phyloP scores from a whole-genome alignment of 2,888 invertebrate species.

The Xanthia togata region DNA sequence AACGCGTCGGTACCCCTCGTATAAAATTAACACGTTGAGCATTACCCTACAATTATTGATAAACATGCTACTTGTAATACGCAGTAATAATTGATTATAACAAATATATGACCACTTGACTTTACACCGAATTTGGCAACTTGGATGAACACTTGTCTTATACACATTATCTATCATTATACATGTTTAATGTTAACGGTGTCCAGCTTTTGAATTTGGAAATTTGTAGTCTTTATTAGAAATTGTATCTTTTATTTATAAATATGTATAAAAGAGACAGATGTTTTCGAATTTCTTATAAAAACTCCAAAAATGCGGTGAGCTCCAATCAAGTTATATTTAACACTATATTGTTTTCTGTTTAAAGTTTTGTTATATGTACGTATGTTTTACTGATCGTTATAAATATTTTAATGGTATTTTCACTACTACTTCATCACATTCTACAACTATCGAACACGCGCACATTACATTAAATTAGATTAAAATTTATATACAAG shows the following conservation, averaged over 20 bases:
- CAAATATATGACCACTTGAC: constrained; percentile 81
- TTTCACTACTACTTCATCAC: constrained; percentile 85
- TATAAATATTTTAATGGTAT: constrained; percentile 77
- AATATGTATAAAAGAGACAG: constrained; percentile 51
- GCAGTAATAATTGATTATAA: constrained; percentile 85
- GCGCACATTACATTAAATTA: constrained; percentile 89
- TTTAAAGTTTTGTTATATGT: constrained; percentile 39
- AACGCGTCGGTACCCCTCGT: constrained; percentile 81
- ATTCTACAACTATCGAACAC: constrained; percentile 90
- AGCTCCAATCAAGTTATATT: constrained; percentile 37
- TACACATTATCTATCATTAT: constrained; percentile 67
- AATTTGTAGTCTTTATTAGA: constrained; percentile 57
- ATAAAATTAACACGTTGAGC: constrained; percentile 88
- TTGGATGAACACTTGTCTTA: constrained; percentile 86
- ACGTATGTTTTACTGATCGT: constrained; percentile 68
- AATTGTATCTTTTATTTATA: constrained; percentile 41
- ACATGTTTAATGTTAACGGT: constrained; percentile 67
- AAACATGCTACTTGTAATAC: constrained; percentile 86
- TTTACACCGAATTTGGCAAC: constrained; percentile 89
- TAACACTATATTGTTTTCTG: constrained; percentile 22
- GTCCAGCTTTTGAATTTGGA: constrained; percentile 51
- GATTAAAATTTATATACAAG: constrained; percentile 89
- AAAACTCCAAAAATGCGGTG: constrained; percentile 50
- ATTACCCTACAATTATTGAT: constrained; percentile 86
- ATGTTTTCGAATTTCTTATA: constrained; percentile 52